phyloP scores from a whole-genome alignment of 23 tunicate genomes.

The Clavelina lepadiformis region DNA sequence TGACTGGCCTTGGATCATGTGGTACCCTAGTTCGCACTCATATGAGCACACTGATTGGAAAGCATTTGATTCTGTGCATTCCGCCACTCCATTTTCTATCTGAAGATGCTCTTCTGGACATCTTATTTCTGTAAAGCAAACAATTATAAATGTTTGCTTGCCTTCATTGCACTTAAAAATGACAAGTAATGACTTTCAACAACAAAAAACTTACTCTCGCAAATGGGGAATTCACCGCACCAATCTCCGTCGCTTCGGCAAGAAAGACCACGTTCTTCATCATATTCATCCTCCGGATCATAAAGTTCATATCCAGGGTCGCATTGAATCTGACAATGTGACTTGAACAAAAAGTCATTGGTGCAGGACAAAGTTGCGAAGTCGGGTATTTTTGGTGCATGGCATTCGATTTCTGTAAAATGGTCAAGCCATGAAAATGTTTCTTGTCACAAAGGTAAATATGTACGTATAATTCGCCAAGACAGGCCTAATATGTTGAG shows the following conservation, averaged over 20 bases:
- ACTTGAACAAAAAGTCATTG: conserved; percentile 43
- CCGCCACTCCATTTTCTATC: conserved; percentile 32
- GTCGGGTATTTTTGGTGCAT: conserved; percentile 23
- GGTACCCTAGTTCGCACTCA: conserved; percentile 56
- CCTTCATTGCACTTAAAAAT: background rate
- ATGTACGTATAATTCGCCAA: too few relatives aligned
- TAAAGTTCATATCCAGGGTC: conserved; percentile 41
- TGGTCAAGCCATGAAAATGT: background rate
- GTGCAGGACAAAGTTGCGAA: conserved; percentile 36
- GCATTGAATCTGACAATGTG: conserved; percentile 55
- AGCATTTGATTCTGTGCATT: conserved; percentile 44
- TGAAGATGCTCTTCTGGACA: conserved; percentile 34
- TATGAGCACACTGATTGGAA: conserved; percentile 49
- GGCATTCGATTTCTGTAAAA: conserved; percentile 48
- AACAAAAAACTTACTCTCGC: conserved; percentile 40
- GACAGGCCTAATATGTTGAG: too few relatives aligned
- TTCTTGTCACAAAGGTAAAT: background rate
- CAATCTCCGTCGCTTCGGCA: conserved; percentile 75
- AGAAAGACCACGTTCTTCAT: conserved; percentile 36
- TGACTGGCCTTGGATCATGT: conserved; percentile 60
- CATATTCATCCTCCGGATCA: conserved; percentile 73
- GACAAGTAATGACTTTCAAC: background rate
- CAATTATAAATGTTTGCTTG: background rate
- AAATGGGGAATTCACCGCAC: conserved; percentile 78
- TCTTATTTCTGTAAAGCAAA: conserved; percentile 14